Evolutionary conservation across 2,888 invertebrate species (phyloP), one percentile per base, ranked within the genome.

Genomic region (Smittia aterrima): DNA sequence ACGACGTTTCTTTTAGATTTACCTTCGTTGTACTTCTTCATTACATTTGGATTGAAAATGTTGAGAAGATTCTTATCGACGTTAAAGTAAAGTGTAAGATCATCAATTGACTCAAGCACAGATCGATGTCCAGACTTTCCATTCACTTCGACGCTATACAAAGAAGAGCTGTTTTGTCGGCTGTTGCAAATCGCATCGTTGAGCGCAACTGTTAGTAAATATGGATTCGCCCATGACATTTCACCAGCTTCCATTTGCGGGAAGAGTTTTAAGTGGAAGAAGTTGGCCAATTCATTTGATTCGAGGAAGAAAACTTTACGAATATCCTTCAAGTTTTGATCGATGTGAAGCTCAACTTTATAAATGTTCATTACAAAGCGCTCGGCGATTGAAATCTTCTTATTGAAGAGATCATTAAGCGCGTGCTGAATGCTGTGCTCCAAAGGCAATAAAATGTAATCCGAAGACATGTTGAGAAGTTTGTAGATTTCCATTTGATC

Each of bases 251-350:
- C 86, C 64, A 86, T 85, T 82, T 85, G 83, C 1, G 79, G 78
- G 77, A 86, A 87, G 54, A 86, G 78, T 27, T 81, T 79, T 6
- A 80, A 82, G 77, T 85, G 85, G 77, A 86, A 86, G 53, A 83
- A 82, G 71, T 84, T 82, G 83, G 86, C 82, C 16, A 85, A 76
- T 77, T 86, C 85, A 64, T 85, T 85, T 1, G 84, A 82, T 78
- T 86, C 85, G 80, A 87, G 82, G 76, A 87, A 81, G 62, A 85
- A 82, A 18, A 86, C 82, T 41, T 82, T 83, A 32, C 86, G 82
- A 79, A 87, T 82, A 68, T 85, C 81, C 47, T 81, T 81, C 41
- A 86, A 78, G 77, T 86, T 84, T 6, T 79, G 80, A 47, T 82
- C 80, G 4, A 86, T 78, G 75, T 81, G 80, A 76, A 85, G 84